Conservation (phyloP, 2,113 vertebrate species). For the Hymenochirus boettgeri region DNA sequence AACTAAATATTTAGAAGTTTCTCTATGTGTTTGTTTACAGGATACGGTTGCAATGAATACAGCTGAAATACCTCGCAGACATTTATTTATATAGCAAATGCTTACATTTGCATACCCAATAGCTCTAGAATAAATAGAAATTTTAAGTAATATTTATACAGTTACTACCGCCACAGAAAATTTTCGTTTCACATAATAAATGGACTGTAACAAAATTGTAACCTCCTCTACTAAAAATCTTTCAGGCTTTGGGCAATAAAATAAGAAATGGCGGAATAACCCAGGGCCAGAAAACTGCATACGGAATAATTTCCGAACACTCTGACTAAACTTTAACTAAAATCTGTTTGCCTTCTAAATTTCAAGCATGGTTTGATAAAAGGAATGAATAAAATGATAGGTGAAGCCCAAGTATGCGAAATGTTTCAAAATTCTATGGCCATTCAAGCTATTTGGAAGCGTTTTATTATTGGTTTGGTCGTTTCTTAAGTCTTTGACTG, state of each 20-base stretch:
- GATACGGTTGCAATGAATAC: neutral
- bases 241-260: neutral
- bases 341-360: neutral
- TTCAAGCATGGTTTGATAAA: neutral
- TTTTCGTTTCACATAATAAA: conserved; percentile 7
- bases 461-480: neutral
- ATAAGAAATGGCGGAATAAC: conserved; percentile 2
- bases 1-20: neutral
- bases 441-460: neutral
- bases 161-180: neutral
- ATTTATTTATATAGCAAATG: neutral
- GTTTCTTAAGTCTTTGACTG: neutral
- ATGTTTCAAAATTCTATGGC: neutral
- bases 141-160: neutral
- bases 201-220: conserved; percentile 7
- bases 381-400: neutral
- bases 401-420: neutral
- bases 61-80: neutral
- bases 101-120: neutral
- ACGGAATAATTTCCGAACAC: neutral
- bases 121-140: neutral
- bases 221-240: neutral
- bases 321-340: neutral
- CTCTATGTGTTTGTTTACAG: neutral
- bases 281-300: neutral